Percentiles rank a stretch among this genome's conserved stretches.
phyloP scores from a whole-genome alignment of 2,113 vertebrate species.

The Ceyx melanurus region DNA sequence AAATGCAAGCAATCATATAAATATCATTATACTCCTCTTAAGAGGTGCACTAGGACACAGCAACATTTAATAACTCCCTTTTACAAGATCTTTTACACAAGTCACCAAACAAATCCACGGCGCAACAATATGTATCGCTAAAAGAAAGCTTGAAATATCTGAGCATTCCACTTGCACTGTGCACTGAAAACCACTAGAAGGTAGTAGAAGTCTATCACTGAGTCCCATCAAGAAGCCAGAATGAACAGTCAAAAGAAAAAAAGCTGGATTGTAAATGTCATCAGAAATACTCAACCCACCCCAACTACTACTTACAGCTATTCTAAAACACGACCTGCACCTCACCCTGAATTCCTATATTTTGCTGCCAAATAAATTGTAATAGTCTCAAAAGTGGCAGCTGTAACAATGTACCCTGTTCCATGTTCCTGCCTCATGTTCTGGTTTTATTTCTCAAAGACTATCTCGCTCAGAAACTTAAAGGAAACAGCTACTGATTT shows the following conservation, averaged over 20 bases:
- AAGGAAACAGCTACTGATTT: not conserved
- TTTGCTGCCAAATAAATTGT: not conserved
- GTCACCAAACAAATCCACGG: not conserved
- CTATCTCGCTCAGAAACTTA: not conserved
- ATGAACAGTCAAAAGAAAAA: not conserved
- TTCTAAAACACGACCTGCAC: not conserved
- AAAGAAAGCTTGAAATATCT: not conserved
- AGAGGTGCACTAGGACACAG: not conserved
- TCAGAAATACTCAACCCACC: not conserved
- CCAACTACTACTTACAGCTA: not conserved
- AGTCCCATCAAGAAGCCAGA: not conserved
- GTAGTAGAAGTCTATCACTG: not conserved
- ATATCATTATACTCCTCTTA: not conserved
- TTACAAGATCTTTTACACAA: not conserved
- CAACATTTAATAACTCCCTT: no score
- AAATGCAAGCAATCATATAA: fast-evolving
- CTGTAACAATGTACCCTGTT: not conserved
- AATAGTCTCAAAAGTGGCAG: not conserved
- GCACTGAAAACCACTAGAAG: constrained; percentile 47
- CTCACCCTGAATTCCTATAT: not conserved
- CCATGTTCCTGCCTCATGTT: fast-evolving
- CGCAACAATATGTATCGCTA: not conserved
- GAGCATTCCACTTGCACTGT: not conserved
- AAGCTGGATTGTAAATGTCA: not conserved
- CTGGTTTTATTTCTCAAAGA: not conserved